Evolutionary conservation across 2,888 invertebrate genomes (phyloP), one percentile per base, ranked within the genome.

Genomic region (Ormyrus nitidulus): DNA sequence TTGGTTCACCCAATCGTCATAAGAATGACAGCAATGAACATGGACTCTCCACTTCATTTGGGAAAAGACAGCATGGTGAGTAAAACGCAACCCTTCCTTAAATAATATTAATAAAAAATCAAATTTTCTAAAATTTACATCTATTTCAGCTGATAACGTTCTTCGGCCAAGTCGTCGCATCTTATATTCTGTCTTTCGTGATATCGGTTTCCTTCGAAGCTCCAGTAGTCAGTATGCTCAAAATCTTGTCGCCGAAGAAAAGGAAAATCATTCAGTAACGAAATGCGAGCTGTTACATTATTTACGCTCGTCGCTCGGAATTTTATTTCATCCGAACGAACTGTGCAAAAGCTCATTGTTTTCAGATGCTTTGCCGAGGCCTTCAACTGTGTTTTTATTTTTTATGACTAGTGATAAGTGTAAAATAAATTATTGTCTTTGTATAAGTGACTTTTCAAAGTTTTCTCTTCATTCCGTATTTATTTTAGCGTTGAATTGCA

Each of bases 141-240:
- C 77, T 81, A 85, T 91, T 91, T 34, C 92, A 95, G 95, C 93
- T 95, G 86, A 94, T 96, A 82, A 92, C 95, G 84, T 97, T 95
- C 92, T 92, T 96, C 87, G 96, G 96, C 6, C 94, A 96, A 88
- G 93, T 95, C n/a, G 94, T 95, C 80, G 93, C 95, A 81, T 96
- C 96, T 0, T 97, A 95, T 89, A 91, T 93, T 80, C 89, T 96
- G 48, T 94, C 96, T 10, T 96, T 97, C 89, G 89, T 95, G 68
- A 93, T 97, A 77, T 96, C 96, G 2, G 91, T 97, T 79, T 93
- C 95, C 0, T 96, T 96, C 90, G 96, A 97, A 90, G 96, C 96
- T 66, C 96, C 96, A 65, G 93, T 96, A 72, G 96, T 97, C 84
- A 95, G 95, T 80, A 95, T 96, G 94, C 92, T 97, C 64, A 95